A percentile compares a stretch with the other conserved stretches of the same genome.
Evolutionary conservation across 2,888 invertebrate species (phyloP).

Genomic region (Ophonus ardosiacus): DNA sequence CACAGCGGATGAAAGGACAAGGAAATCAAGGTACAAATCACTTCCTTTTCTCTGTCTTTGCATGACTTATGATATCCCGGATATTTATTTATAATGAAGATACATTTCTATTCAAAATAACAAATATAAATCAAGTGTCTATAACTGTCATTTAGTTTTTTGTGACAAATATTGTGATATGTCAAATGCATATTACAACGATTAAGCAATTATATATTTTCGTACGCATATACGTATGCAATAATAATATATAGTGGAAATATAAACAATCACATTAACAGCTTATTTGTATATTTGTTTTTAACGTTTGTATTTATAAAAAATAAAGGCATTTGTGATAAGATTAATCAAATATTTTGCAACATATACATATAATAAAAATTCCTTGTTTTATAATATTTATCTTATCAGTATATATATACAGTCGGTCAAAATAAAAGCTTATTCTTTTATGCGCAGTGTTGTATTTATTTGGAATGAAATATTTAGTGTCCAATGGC

Average conservation of each 20-base stretch:
- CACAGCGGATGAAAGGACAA: constrained; percentile 91
- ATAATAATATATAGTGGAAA: not conserved
- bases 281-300: not conserved
- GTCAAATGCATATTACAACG: not conserved
- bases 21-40: constrained; percentile 85
- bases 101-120: constrained; percentile 15
- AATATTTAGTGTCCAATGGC: constrained; percentile 83
- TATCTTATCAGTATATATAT: constrained; percentile 44
- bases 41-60: constrained; percentile 66
- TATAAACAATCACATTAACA: constrained; percentile 5
- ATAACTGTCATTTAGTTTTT: constrained; percentile 18
- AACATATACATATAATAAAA: constrained; percentile 23
- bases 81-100: constrained; percentile 17
- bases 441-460: constrained; percentile 5
- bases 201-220: constrained; percentile 44
- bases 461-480: not conserved
- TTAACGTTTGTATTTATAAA: not conserved
- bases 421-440: constrained; percentile 13
- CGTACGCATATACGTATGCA: constrained; percentile 21
- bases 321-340: constrained; percentile 3
- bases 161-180: constrained; percentile 10
- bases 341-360: constrained; percentile 32
- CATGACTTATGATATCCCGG: constrained; percentile 19
- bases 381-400: constrained; percentile 39
- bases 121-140: not conserved